Percentiles rank a stretch among this genome's conserved stretches.
These are phyloP conservation scores for Gobio gobio DNA, from an alignment of 2,113 vertebrate genomes.

Conservation along the genomic window DNA sequence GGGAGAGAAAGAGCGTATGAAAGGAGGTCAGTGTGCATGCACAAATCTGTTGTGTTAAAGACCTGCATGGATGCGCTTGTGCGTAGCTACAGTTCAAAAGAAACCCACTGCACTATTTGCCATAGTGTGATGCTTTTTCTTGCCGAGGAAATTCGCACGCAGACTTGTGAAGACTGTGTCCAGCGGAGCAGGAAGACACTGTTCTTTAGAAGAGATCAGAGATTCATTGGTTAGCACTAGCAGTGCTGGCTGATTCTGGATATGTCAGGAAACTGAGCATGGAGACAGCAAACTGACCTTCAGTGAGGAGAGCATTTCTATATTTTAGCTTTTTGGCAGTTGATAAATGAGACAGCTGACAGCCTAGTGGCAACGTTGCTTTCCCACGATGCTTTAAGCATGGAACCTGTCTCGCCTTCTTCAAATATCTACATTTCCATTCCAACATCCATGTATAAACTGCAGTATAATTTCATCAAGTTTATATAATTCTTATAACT, in stretches of 20 bases:
- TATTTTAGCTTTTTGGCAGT: not conserved
- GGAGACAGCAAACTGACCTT: slow-evolving; percentile 16
- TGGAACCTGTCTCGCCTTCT: not conserved
- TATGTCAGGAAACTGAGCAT: slow-evolving; percentile 12
- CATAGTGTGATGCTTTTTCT: not conserved
- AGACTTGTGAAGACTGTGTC: not conserved
- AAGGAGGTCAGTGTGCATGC: slow-evolving; percentile 61
- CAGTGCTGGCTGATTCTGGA: not conserved
- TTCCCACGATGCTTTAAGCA: not conserved
- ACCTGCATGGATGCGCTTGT: slow-evolving; percentile 3
- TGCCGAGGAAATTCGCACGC: not conserved
- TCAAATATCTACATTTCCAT: not conserved
- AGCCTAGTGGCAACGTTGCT: not conserved
- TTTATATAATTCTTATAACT: not conserved
- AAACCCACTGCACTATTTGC: slow-evolving; percentile 1
- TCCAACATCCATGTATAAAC: not conserved
- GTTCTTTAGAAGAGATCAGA: slow-evolving; percentile 21
- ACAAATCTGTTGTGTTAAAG: slow-evolving; percentile 55
- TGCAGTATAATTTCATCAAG: not conserved
- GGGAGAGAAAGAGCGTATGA: slow-evolving; percentile 52
- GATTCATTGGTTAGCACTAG: not conserved
- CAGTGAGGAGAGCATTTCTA: not conserved
- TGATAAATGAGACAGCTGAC: not conserved
- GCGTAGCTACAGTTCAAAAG: not conserved
- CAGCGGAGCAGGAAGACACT: slow-evolving; percentile 10